Percentiles rank a stretch among this genome's conserved stretches.
Evolutionary conservation across 2,113 vertebrate genomes (phyloP).

Genomic region (Sinocyclocheilus maitianheensis): DNA sequence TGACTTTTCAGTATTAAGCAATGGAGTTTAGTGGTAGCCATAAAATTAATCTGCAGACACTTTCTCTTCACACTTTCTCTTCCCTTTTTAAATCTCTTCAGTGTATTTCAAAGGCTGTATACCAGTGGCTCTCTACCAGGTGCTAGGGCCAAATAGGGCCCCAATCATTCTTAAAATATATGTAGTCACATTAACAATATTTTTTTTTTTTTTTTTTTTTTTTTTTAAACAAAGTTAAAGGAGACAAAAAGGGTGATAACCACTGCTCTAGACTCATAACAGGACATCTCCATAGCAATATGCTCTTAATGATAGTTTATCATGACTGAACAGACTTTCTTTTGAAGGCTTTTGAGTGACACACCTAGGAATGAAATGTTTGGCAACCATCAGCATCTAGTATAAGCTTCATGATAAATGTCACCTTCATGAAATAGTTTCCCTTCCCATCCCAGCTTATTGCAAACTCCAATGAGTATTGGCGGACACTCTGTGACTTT

Average conservation of each 20-base stretch:
- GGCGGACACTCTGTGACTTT: too few relatives aligned
- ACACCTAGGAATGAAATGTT: background rate
- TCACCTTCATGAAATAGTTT: slow-evolving; percentile 35
- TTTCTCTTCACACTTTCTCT: background rate
- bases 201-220: too few relatives aligned
- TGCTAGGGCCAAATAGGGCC: background rate
- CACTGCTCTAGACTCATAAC: too few relatives aligned
- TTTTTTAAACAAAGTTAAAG: too few relatives aligned
- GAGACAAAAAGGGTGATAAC: background rate
- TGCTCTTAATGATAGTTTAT: background rate
- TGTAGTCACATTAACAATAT: background rate
- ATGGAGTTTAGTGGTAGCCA: slow-evolving; percentile 17
- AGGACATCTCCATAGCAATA: background rate
- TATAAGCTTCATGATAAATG: background rate
- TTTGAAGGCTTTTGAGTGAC: slow-evolving; percentile 4
- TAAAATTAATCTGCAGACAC: slow-evolving; percentile 7
- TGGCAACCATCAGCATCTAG: slow-evolving; percentile 35
- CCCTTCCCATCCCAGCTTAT: background rate
- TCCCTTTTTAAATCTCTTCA: background rate
- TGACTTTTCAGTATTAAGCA: slow-evolving; percentile 21
- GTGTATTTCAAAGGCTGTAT: background rate
- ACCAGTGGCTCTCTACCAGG: background rate
- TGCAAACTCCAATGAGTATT: too few relatives aligned
- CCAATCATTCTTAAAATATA: background rate
- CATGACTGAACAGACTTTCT: background rate